phyloP scores from a whole-genome alignment of 2,888 invertebrate genomes.

The Netelia virgata region DNA sequence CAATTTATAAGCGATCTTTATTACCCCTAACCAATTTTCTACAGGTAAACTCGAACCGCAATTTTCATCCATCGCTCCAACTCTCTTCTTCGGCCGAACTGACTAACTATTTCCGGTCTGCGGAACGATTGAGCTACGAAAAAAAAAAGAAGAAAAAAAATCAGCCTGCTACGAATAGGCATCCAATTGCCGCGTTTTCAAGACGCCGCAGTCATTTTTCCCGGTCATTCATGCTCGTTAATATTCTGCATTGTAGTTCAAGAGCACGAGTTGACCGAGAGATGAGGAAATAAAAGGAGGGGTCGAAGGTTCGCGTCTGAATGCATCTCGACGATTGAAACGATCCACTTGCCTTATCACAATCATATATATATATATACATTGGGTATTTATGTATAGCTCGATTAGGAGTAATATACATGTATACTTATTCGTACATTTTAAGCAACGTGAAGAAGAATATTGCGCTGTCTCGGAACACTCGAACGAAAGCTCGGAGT shows the following conservation, averaged over 20 bases:
- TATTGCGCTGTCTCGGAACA: conserved; percentile 21
- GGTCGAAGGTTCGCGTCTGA: conserved; percentile 17
- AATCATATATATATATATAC: background rate
- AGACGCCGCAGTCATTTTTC: conserved; percentile 24
- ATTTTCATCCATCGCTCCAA: background rate
- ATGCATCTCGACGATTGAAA: conserved; percentile 21
- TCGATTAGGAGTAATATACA: background rate
- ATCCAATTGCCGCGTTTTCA: background rate
- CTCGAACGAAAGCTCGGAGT: conserved; percentile 23
- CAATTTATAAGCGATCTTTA: background rate
- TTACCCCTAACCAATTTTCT: background rate
- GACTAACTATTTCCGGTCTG: conserved; percentile 29
- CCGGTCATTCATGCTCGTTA: conserved; percentile 32
- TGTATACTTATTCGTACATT: background rate
- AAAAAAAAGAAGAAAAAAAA: background rate
- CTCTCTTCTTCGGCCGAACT: background rate
- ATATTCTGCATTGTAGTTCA: background rate
- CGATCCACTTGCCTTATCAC: background rate
- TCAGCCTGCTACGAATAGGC: background rate
- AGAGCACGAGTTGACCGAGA: conserved; percentile 13
- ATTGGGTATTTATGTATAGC: background rate
- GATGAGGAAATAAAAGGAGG: conserved; percentile 4
- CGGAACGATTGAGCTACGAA: background rate
- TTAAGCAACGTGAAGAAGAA: conserved; percentile 30
- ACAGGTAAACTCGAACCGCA: too few relatives aligned